phyloP scores from a whole-genome alignment of 2,113 vertebrate species.

The Nesospiza acunhae region DNA sequence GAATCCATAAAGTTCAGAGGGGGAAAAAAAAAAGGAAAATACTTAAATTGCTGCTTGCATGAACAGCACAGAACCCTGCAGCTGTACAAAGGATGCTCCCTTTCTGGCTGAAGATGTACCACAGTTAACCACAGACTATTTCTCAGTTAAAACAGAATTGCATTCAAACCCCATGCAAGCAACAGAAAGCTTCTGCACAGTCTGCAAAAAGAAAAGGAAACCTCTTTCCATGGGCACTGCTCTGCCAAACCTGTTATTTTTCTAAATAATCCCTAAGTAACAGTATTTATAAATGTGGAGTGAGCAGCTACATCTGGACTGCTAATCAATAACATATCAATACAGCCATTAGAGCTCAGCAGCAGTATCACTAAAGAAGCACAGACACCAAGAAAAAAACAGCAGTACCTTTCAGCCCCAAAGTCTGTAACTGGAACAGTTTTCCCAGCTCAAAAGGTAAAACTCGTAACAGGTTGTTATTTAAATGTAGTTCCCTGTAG shows the following conservation, averaged over 20 bases:
- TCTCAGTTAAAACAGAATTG: neutral
- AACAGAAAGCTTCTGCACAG: neutral
- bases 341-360: neutral
- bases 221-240: neutral
- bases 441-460: constrained; percentile 99
- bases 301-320: neutral
- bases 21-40: neutral
- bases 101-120: neutral
- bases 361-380: neutral
- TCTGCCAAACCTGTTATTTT: neutral
- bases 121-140: neutral
- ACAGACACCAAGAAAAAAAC: constrained; percentile 23
- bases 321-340: neutral
- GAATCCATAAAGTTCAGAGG: neutral
- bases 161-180: neutral
- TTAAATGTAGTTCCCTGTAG: constrained; percentile 99
- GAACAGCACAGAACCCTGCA: neutral
- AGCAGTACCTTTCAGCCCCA: constrained; percentile 95
- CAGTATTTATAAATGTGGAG: neutral
- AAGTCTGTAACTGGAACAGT: constrained; percentile 99
- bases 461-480: constrained; percentile 99
- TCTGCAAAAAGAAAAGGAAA: neutral
- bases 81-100: neutral
- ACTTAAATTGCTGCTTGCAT: neutral
- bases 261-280: neutral